Evolutionary conservation across 2,113 vertebrate species (phyloP).

Genomic region (Lycaon pictus): DNA sequence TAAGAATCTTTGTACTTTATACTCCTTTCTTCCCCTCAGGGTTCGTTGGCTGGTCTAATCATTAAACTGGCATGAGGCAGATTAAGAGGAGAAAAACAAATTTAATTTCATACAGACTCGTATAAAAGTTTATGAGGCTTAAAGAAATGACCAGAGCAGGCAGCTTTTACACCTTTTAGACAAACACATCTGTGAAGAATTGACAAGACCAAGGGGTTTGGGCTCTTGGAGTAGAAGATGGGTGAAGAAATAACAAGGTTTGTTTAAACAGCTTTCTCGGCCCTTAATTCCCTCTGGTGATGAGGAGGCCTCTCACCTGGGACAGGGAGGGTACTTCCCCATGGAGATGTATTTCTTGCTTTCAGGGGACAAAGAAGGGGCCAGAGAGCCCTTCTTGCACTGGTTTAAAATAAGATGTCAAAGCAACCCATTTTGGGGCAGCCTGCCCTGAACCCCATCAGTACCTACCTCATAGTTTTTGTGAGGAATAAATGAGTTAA

Average conservation of each 20-base stretch:
- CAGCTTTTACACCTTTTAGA: neutral
- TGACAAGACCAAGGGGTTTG: neutral
- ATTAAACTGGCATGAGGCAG: neutral
- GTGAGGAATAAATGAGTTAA: neutral
- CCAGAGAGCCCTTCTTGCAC: neutral
- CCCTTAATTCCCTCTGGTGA: neutral
- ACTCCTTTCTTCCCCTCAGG: neutral
- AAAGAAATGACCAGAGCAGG: neutral
- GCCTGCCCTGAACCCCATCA: neutral
- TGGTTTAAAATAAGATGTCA: neutral
- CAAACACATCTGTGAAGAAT: neutral
- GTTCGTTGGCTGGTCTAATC: neutral
- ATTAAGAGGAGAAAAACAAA: neutral
- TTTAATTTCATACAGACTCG: neutral
- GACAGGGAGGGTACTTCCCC: neutral
- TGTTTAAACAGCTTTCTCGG: neutral
- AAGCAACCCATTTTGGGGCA: neutral
- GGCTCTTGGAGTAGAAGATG: neutral
- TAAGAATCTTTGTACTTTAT: neutral
- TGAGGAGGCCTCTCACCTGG: neutral
- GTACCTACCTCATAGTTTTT: neutral
- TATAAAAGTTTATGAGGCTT: neutral
- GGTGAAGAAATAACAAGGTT: neutral
- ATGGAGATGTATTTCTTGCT: neutral
- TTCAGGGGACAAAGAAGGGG: neutral